These are phyloP conservation scores for Protosalanx chinensis DNA, from an alignment of 2,797 vertebrate species.

Conservation along the genomic window DNA sequence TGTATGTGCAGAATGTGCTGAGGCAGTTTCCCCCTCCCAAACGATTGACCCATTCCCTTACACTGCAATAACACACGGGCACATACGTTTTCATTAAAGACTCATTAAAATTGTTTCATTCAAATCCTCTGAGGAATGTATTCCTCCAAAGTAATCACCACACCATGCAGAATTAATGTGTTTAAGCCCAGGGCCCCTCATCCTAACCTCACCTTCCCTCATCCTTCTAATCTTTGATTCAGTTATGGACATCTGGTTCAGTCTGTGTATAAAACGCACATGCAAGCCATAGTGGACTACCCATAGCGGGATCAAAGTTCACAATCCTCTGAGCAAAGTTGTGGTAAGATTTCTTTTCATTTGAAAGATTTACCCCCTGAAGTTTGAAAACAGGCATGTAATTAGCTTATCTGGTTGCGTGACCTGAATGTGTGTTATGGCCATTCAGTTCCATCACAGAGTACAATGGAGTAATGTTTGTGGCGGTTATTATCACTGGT, in stretches of 20 bases:
- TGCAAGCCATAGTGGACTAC: no score
- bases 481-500: background rate
- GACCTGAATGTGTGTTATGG: background rate
- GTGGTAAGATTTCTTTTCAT: no score
- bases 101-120: constrained; percentile 58
- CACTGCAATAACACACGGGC: constrained; percentile 41
- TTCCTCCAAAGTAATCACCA: constrained; percentile 48
- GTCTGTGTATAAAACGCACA: no score
- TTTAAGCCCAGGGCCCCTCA: constrained; percentile 28
- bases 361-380: no score
- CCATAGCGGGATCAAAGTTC: no score
- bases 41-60: constrained; percentile 42
- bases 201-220: constrained; percentile 32
- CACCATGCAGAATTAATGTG: constrained; percentile 40
- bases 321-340: no score
- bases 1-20: constrained; percentile 34
- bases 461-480: background rate
- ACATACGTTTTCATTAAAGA: constrained; percentile 61
- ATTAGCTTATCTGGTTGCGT: no score
- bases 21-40: constrained; percentile 40
- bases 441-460: background rate
- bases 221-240: background rate
- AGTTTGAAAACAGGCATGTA: no score
- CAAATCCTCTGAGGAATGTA: constrained; percentile 61
- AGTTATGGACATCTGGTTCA: no score